Conservation (phyloP, 1,140 invertebrate species). For the Lutraria rhynchaena region DNA sequence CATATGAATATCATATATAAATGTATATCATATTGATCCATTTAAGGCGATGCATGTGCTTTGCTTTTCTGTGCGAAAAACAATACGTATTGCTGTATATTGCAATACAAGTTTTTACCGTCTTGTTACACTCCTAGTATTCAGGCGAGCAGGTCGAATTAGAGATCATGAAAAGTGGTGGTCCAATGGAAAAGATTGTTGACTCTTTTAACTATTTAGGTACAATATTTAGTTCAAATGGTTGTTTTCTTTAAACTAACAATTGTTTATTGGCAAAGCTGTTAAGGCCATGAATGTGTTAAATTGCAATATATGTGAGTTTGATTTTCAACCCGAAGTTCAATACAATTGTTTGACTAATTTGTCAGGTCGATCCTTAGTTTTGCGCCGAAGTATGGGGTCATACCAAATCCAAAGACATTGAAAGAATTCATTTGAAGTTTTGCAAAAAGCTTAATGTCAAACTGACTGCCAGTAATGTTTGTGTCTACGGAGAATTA, state of each 20-base stretch:
- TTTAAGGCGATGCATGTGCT: too few relatives aligned
- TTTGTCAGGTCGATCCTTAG: neutral
- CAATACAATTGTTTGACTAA: neutral
- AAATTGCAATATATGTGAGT: conserved; percentile 6
- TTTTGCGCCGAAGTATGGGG: neutral
- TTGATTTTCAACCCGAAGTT: too few relatives aligned
- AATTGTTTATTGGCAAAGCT: conserved; percentile 28
- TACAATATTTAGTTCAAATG: conserved; percentile 35
- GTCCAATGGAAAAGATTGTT: conserved; percentile 19
- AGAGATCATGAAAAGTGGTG: too few relatives aligned
- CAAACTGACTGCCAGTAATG: neutral
- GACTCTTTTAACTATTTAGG: conserved; percentile 47
- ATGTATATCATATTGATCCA: too few relatives aligned
- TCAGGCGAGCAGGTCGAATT: too few relatives aligned
- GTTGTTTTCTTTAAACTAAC: conserved; percentile 21
- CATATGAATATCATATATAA: too few relatives aligned
- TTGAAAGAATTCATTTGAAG: conserved; percentile 5
- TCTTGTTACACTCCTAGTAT: too few relatives aligned
- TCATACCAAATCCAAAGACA: conserved; percentile 1
- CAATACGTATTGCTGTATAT: too few relatives aligned
- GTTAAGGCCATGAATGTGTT: conserved; percentile 22
- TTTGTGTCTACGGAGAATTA: conserved; percentile 4
- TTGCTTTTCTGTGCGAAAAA: too few relatives aligned
- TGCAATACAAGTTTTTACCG: too few relatives aligned
- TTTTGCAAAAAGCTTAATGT: conserved; percentile 23